Base-by-base conservation (phyloP, 2,113 vertebrate species). In the Hippocampus zosterae region DNA sequence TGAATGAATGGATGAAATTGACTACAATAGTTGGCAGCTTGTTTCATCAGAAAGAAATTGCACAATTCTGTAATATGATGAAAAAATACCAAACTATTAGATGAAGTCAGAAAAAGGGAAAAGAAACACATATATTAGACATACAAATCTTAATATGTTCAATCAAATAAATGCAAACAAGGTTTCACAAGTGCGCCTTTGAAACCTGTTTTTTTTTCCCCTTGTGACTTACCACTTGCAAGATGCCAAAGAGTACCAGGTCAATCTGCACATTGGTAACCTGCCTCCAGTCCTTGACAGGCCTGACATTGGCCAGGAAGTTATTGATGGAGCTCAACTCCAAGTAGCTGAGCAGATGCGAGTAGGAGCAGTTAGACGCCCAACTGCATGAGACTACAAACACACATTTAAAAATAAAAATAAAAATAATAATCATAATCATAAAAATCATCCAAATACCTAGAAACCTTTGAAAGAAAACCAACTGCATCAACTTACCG, bases 281-380 rank as follows among this genome's bases (percentile, higher is more conserved):
- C 1, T 72, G 70, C 0, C 40, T 77, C 88, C 81, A 81, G 78
- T 87, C 66, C 1, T 5, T 69, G 61, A 93, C 93, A 0, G 94
- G 94, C 25, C 92, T 85, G 8, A 88, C 64, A 21, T 80, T 68
- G 0, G 69, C 0, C 0, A 91, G 78, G n/a, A 80, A n/a, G 2
- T 79, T 44, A n/a, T 85, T 42, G 0, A 62, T 29, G 1, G 75
- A 60, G 1, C 87, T 88, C 18, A 93, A 1, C 7, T 92, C 90
- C 8, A 94, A 71, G 64, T 94, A 48, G 1, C 85, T 65, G 0
- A 86, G 70, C 1, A 95, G 79, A 19, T 74, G 23, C 0, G 74
- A 56, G 60, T 93, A 93, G 2, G 90, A 91, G 77, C 94, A 95
- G 73, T 74, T n/a, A n/a, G 77, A 46, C 10, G 69, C 63, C 66